Base-by-base conservation (phyloP, 2,888 invertebrate species). In the Ellobium chinense region DNA sequence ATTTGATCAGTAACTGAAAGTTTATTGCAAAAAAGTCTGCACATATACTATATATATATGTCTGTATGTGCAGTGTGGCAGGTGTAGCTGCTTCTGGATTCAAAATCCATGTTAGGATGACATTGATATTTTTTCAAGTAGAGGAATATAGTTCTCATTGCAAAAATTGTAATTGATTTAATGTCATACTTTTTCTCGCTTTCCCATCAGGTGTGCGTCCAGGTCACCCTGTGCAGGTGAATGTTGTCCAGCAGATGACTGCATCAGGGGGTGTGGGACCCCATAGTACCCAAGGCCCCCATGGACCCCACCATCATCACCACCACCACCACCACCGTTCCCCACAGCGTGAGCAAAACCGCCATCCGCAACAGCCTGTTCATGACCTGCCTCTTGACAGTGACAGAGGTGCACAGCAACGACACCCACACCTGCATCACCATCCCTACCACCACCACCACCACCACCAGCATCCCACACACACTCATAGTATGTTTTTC, bases 151-250 rank as follows among this genome's bases (percentile, higher is more conserved):
- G n/a, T n/a, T n/a, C n/a, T n/a, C n/a, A n/a, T n/a, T n/a, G n/a
- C n/a, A n/a, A n/a, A n/a, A n/a, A n/a, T n/a, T n/a, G n/a, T n/a
- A n/a, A n/a, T n/a, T n/a, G n/a, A n/a, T n/a, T n/a, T n/a, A n/a
- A n/a, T n/a, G n/a, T n/a, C n/a, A n/a, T n/a, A n/a, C n/a, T n/a
- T n/a, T n/a, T n/a, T n/a, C n/a, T n/a, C n/a, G n/a, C n/a, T n/a
- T n/a, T n/a, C n/a, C n/a, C n/a, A n/a, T n/a, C 76, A 85, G 85
- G 82, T 63, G 77, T 82, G 4, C 75, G 80, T 0, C 82, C 80
- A 21, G 82, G 80, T 34, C 83, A 85, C 29, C 85, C 80, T 37
- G 80, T 85, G 24, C 85, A 83, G 29, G 81, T 85, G 27, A 84
- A 84, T 70, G 80, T 85, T n/a, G 76, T 83, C 18, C 83, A 65